Percentiles rank a stretch among this genome's conserved stretches.
Evolutionary conservation across 1,140 invertebrate genomes (phyloP).

Genomic region (Dinothrombium tinctorium): DNA sequence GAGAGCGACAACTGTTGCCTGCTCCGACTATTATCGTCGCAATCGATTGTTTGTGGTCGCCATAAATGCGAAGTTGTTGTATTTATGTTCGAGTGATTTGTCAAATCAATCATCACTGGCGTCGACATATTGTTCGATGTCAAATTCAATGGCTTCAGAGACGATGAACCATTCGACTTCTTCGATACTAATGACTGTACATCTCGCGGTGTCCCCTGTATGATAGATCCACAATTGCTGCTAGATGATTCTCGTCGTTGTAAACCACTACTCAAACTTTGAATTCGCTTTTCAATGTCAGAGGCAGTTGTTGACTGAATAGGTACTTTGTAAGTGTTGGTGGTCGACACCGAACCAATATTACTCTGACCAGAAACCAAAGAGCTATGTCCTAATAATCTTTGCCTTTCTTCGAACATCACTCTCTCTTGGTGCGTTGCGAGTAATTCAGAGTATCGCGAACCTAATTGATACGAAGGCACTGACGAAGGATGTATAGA

Average conservation of each 20-base stretch:
- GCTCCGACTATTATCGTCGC: background rate
- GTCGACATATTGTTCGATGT: no score
- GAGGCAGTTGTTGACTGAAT: no score
- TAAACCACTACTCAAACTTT: no score
- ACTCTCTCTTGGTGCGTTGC: conserved; percentile 5
- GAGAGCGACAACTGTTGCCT: background rate
- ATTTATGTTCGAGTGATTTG: background rate
- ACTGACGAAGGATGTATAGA: background rate
- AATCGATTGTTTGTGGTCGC: background rate
- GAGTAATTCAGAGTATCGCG: conserved; percentile 3
- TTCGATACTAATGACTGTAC: no score
- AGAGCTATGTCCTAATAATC: background rate
- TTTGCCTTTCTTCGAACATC: background rate
- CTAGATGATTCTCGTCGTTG: background rate
- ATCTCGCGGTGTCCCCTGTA: no score
- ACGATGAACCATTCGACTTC: no score
- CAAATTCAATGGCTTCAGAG: no score
- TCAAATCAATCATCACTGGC: no score
- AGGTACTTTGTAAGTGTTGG: background rate
- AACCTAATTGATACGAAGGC: conserved; percentile 1
- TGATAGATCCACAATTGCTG: background rate
- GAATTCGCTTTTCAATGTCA: no score
- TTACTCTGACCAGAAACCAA: background rate
- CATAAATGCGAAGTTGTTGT: background rate
- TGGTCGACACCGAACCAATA: background rate